phyloP scores from a whole-genome alignment of 2,797 vertebrate genomes.

The Taeniopygia guttata region DNA sequence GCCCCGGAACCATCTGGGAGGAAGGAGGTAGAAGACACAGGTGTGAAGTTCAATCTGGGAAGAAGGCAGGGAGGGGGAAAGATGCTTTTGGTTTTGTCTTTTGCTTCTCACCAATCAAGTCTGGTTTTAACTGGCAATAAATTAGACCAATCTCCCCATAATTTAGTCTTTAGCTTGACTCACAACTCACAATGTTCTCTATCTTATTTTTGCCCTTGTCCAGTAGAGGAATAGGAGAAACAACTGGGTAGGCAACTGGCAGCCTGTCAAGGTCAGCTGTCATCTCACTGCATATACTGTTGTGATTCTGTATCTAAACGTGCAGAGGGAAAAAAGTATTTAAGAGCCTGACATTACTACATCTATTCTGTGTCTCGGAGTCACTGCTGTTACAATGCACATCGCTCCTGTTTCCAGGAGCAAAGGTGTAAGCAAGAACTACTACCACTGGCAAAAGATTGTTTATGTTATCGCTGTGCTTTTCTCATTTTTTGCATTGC shows the following conservation, averaged over 20 bases:
- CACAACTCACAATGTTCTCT: background rate
- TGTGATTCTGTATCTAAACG: background rate
- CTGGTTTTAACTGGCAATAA: background rate
- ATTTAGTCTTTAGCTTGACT: background rate
- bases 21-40: background rate
- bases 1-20: background rate
- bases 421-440: background rate
- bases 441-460: background rate
- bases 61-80: background rate
- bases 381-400: background rate
- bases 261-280: background rate
- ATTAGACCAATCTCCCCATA: background rate
- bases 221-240: background rate
- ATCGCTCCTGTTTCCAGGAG: background rate
- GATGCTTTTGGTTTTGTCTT: background rate
- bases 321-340: background rate
- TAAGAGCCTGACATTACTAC: background rate
- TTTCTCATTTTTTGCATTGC: background rate
- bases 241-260: background rate
- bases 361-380: background rate
- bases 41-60: background rate
- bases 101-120: background rate
- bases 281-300: background rate
- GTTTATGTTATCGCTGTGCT: background rate
- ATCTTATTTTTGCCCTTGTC: rapidly evolving